These are phyloP conservation scores for Spodoptera exigua DNA, from an alignment of 2,888 invertebrate species.

Conservation along the genomic window DNA sequence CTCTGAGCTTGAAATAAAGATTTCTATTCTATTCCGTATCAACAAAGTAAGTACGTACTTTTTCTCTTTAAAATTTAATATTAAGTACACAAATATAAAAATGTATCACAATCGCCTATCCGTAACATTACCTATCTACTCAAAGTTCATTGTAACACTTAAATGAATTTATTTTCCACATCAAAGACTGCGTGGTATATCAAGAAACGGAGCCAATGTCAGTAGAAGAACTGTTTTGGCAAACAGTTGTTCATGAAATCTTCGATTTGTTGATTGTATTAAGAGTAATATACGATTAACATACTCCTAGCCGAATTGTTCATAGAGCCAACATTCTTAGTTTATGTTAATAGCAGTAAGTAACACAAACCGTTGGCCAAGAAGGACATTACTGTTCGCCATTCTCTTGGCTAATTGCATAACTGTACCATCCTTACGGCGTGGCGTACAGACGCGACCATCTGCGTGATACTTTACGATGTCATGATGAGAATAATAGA, in stretches of 20 bases:
- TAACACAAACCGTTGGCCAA: conserved; percentile 68
- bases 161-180: conserved; percentile 22
- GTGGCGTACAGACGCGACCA: conserved; percentile 50
- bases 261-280: conserved; percentile 18
- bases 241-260: conserved; percentile 21
- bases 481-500: conserved; percentile 44
- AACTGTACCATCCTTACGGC: conserved; percentile 70
- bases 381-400: conserved; percentile 69
- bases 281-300: conserved; percentile 24
- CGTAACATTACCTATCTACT: not conserved
- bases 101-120: too few relatives aligned
- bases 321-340: conserved; percentile 52
- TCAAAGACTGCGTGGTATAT: conserved; percentile 31
- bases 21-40: too few relatives aligned
- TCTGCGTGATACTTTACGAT: conserved; percentile 57
- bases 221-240: conserved; percentile 16
- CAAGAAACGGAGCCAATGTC: conserved; percentile 29
- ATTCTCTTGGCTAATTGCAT: conserved; percentile 75
- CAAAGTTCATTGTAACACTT: not conserved
- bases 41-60: too few relatives aligned
- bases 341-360: conserved; percentile 62
- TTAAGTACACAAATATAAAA: too few relatives aligned
- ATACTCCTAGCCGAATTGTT: conserved; percentile 65
- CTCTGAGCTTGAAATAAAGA: too few relatives aligned
- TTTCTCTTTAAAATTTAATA: too few relatives aligned